Evolutionary conservation across 2,888 invertebrate genomes (phyloP).

Genomic region (Drosophila planitibia): DNA sequence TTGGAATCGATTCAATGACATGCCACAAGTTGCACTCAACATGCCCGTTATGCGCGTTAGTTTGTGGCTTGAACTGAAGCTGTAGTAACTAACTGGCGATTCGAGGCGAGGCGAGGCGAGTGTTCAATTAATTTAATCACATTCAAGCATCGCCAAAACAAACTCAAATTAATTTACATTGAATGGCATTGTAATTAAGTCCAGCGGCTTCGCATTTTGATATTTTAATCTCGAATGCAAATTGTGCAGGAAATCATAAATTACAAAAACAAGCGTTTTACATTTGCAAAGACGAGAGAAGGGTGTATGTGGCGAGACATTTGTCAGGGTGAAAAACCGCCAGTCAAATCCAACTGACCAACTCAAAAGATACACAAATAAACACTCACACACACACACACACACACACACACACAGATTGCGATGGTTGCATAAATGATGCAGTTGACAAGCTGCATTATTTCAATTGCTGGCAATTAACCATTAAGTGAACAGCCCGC

Average conservation of each 20-base stretch:
- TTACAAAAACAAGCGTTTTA: constrained; percentile 49
- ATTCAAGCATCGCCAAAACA: constrained; percentile 54
- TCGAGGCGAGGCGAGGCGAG: background rate
- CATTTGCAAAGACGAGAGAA: background rate
- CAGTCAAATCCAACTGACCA: constrained; percentile 42
- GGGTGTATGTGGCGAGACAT: background rate
- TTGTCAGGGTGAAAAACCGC: constrained; percentile 53
- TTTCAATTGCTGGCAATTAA: constrained; percentile 57
- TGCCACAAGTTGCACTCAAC: constrained; percentile 21
- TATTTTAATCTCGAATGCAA: constrained; percentile 74
- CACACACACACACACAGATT: background rate
- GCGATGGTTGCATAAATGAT: constrained; percentile 34
- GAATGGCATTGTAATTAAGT: constrained; percentile 68
- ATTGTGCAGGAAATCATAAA: constrained; percentile 75
- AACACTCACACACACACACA: background rate
- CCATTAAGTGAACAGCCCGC: constrained; percentile 34
- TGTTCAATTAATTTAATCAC: constrained; percentile 71
- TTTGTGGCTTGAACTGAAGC: constrained; percentile 2
- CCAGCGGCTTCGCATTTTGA: constrained; percentile 63
- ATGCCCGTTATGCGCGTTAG: constrained; percentile 2
- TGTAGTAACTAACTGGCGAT: constrained; percentile 4
- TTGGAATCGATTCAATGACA: constrained; percentile 35
- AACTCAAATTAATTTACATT: constrained; percentile 69
- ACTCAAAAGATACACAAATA: constrained; percentile 21
- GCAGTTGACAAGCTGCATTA: constrained; percentile 50